Base-by-base conservation (phyloP, 2,797 vertebrate species). In the Eremophila alpestris region DNA sequence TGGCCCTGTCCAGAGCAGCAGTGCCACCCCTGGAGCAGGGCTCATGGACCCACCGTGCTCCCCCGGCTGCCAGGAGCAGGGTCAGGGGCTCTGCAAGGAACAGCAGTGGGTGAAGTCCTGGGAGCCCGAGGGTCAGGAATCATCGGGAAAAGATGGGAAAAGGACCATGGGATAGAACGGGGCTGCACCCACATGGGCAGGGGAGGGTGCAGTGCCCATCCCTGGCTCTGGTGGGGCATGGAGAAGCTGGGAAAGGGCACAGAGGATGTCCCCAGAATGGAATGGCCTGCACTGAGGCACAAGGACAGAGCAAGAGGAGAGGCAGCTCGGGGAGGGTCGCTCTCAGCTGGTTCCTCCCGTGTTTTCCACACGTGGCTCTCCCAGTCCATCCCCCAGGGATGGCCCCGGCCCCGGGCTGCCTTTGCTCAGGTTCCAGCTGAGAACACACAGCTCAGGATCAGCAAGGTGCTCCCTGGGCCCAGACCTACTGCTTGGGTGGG, bases 11-110 rank as follows among this genome's bases (percentile, higher is more conserved):
- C 3, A 4, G n/a, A 23, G 13, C 2, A 1, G 40, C 59, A 45
- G 43, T 4, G 7, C 11, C 89, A 49, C 55, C 43, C 48, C 41
- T 18, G 6, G 41, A 43, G 52, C 34, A 7, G 32, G 32, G 30
- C 36, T 78, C 62, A 30, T 0, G 27, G 20, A 27, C 13, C 43
- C 56, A 5, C 40, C 0, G 0, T 3, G 16, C 2, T 4, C 49
- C 34, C 18, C 10, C 0, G 0, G 30, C 20, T 0, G 1, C 54
- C 1, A 0, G 16, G 30, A 29, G 40, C 67, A 65, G 16, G 6
- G 4, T 20, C 38, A 27, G 65, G 26, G 43, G 62, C 22, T 41
- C 43, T 52, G 17, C 2, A 7, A 21, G 10, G 8, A 80, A 13
- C 17, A 23, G 20, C 8, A 36, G n/a, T 4, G 13, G 26, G 38